These are phyloP conservation scores for Spea hammondii DNA, from an alignment of 2,797 vertebrate species.

Conservation along the genomic window DNA sequence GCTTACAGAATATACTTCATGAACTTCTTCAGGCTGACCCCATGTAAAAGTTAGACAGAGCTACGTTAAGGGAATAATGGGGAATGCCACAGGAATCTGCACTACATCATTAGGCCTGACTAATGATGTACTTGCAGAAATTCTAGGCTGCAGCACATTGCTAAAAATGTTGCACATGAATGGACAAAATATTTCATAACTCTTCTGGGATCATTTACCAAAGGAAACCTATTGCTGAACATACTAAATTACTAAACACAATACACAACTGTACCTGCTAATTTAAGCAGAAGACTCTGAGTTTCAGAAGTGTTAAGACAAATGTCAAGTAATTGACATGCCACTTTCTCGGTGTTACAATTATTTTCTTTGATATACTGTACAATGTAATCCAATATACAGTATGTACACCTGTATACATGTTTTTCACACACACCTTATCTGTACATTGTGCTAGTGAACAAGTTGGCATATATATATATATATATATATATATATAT, in stretches of 20 bases:
- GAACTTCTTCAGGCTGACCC: no score
- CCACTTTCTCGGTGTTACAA: no score
- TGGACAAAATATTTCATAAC: background rate
- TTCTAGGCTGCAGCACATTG: background rate
- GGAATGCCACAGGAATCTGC: background rate
- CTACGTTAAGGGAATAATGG: background rate
- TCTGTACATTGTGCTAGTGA: no score
- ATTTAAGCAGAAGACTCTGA: background rate
- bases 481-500: no score
- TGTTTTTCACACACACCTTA: no score
- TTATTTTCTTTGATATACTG: no score
- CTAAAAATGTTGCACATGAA: background rate
- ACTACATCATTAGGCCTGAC: background rate
- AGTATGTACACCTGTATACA: no score
- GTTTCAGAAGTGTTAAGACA: background rate
- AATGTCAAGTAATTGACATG: no score
- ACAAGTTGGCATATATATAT: no score
- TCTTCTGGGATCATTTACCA: background rate
- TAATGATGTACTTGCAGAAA: background rate
- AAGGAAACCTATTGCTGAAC: background rate
- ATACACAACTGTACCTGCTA: background rate
- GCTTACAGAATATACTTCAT: no score
- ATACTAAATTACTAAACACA: background rate
- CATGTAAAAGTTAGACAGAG: no score
- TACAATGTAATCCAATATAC: no score